These are phyloP conservation scores for fruit fly (Drosophila melanogaster) DNA, from an alignment of 1,140 invertebrate species.

Conservation along the genomic window DNA sequence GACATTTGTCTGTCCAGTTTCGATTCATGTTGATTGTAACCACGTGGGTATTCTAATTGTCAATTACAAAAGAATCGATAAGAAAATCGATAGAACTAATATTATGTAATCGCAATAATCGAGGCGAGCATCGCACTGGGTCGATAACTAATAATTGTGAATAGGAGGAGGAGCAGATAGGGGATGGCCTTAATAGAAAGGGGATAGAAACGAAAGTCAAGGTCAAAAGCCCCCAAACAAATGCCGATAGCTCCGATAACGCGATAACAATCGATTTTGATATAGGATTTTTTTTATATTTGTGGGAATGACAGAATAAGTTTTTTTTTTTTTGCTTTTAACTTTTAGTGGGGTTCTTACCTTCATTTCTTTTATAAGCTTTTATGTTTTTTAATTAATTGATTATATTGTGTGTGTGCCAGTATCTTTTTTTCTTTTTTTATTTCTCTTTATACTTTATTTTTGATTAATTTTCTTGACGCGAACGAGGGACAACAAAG, in stretches of 20 bases:
- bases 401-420: conserved; percentile 45
- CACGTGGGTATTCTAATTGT: not conserved
- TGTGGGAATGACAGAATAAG: conserved; percentile 33
- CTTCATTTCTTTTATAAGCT: conserved; percentile 67
- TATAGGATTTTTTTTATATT: conserved; percentile 15
- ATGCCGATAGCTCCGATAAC: conserved; percentile 36
- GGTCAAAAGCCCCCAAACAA: conserved; percentile 22
- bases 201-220: conserved; percentile 6
- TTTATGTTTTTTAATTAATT: conserved; percentile 55
- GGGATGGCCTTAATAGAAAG: not conserved
- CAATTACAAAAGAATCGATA: not conserved
- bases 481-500: conserved; percentile 57
- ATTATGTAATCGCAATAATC: not conserved
- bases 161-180: too few species aligned
- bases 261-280: conserved; percentile 17
- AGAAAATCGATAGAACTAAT: not conserved
- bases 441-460: conserved; percentile 4
- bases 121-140: too few species aligned
- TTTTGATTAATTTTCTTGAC: conserved; percentile 40
- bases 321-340: conserved; percentile 49
- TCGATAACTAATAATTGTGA: not conserved
- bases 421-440: conserved; percentile 21
- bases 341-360: conserved; percentile 72
- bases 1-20: too few species aligned
- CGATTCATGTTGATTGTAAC: not conserved